Conservation (phyloP, 2,888 invertebrate species). For the Aphelenchoides bicaudatus region DNA sequence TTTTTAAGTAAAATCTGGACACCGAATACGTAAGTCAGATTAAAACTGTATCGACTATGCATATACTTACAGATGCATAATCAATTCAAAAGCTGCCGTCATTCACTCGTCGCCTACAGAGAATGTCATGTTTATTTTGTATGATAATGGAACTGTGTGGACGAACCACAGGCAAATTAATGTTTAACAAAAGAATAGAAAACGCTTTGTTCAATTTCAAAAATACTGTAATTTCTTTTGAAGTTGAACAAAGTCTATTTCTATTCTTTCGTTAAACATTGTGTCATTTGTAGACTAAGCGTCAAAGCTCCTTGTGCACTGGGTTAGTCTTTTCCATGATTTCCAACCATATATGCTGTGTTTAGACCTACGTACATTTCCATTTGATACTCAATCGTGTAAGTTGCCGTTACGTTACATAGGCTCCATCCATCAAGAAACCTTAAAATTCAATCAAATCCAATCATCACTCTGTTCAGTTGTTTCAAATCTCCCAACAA, state of each 20-base stretch:
- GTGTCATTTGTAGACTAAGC: too few relatives aligned
- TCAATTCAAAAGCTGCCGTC: constrained; percentile 57
- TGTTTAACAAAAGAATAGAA: too few relatives aligned
- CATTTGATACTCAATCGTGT: constrained; percentile 45
- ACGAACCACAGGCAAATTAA: constrained; percentile 59
- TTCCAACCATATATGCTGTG: neutral
- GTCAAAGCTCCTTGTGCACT: constrained; percentile 59
- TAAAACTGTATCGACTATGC: neutral
- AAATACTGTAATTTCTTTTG: too few relatives aligned
- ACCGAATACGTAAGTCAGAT: constrained; percentile 48
- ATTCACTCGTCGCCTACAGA: constrained; percentile 59
- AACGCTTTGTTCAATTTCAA: too few relatives aligned
- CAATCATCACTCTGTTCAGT: too few relatives aligned
- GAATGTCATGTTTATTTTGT: constrained; percentile 55
- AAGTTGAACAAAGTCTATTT: too few relatives aligned
- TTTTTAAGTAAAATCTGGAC: constrained; percentile 57
- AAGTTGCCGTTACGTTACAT: constrained; percentile 56
- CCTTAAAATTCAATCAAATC: too few relatives aligned
- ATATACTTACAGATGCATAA: constrained; percentile 44
- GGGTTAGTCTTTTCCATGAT: constrained; percentile 18
- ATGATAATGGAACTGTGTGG: constrained; percentile 56
- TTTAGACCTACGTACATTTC: constrained; percentile 50
- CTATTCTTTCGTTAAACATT: too few relatives aligned
- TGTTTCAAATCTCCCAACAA: too few relatives aligned
- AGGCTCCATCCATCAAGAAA: too few relatives aligned